Percentiles rank a stretch among this genome's conserved stretches.
phyloP scores from a whole-genome alignment of 2,797 vertebrate species.

The Anabacerthia variegaticeps region DNA sequence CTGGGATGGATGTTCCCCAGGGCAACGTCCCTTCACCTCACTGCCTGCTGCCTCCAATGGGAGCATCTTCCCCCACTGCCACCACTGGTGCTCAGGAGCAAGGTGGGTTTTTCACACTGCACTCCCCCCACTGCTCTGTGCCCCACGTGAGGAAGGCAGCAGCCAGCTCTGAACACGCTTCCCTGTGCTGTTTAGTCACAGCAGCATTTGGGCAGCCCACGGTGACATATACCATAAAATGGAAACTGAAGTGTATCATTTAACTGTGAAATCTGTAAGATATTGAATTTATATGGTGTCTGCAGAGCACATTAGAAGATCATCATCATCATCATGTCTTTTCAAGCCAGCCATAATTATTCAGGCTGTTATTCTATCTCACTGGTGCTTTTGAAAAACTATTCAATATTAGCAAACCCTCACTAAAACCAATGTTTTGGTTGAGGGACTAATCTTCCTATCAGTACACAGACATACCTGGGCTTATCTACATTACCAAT shows the following conservation, averaged over 20 bases:
- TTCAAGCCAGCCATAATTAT: slow-evolving; percentile 21
- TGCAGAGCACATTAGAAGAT: slow-evolving; percentile 54
- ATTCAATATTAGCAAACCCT: slow-evolving; percentile 17
- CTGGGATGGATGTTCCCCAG: neutral
- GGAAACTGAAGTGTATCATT: neutral
- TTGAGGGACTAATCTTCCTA: slow-evolving; percentile 47
- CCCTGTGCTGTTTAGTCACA: neutral
- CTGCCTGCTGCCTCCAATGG: neutral
- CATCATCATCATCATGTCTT: slow-evolving; percentile 11
- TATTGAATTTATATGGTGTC: slow-evolving; percentile 13
- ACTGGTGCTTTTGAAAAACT: neutral
- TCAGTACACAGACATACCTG: slow-evolving; percentile 49
- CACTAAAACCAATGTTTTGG: slow-evolving; percentile 47
- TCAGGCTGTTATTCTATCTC: neutral
- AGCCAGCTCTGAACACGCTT: neutral
- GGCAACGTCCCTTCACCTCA: neutral
- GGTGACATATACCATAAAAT: neutral
- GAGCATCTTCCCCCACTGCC: fast-evolving
- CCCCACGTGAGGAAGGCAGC: fast-evolving
- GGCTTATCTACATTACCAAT: slow-evolving; percentile 51
- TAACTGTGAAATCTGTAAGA: slow-evolving; percentile 23
- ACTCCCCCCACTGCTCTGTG: neutral
- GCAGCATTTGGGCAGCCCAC: neutral
- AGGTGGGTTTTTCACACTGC: neutral
- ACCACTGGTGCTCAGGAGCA: neutral